Evolutionary conservation across 2,888 invertebrate species (phyloP).

Genomic region (Sminthurinus aureus): DNA sequence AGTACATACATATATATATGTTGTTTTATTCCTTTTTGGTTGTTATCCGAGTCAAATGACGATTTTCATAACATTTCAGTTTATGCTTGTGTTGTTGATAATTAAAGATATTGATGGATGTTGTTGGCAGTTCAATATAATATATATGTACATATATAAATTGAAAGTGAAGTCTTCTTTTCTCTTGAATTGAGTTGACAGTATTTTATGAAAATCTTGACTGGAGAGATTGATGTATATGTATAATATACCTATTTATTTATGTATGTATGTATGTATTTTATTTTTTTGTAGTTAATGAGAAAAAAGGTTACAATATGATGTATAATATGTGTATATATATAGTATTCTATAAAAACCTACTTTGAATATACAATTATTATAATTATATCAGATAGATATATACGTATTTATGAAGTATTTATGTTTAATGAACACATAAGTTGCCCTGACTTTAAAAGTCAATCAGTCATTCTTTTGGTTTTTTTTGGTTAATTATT

Average conservation of each 20-base stretch:
- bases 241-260: background rate
- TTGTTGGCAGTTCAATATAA: background rate
- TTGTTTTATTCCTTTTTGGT: no score
- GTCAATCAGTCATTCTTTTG: constrained; percentile 35
- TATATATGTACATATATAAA: no score
- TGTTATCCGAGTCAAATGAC: no score
- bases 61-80: no score
- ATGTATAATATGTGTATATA: background rate
- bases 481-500: background rate
- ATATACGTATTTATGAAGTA: constrained; percentile 25
- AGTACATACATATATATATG: background rate
- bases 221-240: no score
- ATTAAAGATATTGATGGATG: background rate
- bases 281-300: background rate
- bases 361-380: background rate
- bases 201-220: background rate
- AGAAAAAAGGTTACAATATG: background rate
- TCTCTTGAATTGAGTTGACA: background rate
- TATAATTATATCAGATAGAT: constrained; percentile 1
- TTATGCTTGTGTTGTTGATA: background rate
- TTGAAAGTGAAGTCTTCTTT: background rate
- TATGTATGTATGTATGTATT: background rate
- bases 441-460: constrained; percentile 31
- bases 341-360: background rate
- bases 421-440: constrained; percentile 42